phyloP scores from a whole-genome alignment of 2,797 vertebrate genomes.

The Gastrophryne carolinensis region DNA sequence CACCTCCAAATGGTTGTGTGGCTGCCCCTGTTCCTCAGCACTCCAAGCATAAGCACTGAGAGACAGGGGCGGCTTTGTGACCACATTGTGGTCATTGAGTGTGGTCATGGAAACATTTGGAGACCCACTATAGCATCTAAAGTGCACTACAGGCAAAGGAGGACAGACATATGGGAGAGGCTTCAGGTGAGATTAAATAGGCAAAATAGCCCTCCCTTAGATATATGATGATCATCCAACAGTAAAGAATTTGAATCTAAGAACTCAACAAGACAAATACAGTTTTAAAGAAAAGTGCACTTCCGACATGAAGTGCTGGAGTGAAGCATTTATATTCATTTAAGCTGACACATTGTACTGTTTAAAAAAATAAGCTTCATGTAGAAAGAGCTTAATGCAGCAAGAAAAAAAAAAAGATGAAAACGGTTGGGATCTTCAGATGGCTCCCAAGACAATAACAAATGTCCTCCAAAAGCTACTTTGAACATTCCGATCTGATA shows the following conservation, averaged over 20 bases:
- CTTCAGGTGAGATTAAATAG: too few species aligned
- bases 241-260: not conserved
- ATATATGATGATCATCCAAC: too few species aligned
- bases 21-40: too few species aligned
- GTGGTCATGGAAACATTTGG: too few species aligned
- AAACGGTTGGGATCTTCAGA: conserved; percentile 1
- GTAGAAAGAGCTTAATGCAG: conserved; percentile 46
- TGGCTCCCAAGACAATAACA: conserved; percentile 31
- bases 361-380: conserved; percentile 43
- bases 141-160: too few species aligned
- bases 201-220: too few species aligned
- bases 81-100: too few species aligned
- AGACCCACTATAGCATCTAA: too few species aligned
- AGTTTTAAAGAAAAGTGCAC: not conserved
- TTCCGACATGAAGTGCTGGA: not conserved
- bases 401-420: conserved; percentile 35
- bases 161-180: too few species aligned
- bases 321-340: conserved; percentile 45
- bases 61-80: too few species aligned
- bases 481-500: conserved; percentile 1
- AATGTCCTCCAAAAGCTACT: conserved; percentile 5
- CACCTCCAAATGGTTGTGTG: too few species aligned
- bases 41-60: too few species aligned
- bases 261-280: conserved; percentile 5
- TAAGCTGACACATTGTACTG: conserved; percentile 25